phyloP scores from a whole-genome alignment of 2,113 vertebrate genomes.

The Asarcornis scutulata region DNA sequence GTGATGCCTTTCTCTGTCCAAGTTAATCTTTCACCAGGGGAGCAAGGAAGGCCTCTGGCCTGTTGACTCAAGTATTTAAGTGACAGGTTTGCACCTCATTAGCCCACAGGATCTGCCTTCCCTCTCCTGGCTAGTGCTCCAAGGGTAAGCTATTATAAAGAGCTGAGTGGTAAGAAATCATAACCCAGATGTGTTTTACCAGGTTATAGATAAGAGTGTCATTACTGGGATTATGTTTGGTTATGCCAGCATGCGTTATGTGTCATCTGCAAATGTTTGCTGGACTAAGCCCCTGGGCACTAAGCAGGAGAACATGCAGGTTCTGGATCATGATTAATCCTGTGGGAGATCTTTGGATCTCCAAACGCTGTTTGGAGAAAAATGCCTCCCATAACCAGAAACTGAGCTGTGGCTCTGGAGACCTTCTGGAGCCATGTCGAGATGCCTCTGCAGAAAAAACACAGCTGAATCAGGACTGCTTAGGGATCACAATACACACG shows the following conservation, averaged over 20 bases:
- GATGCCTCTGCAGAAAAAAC: neutral
- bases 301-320: neutral
- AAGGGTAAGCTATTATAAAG: neutral
- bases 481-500: fast-evolving
- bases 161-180: neutral
- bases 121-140: neutral
- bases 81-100: neutral
- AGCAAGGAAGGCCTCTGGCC: neutral
- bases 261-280: neutral
- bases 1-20: neutral
- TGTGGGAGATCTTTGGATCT: neutral
- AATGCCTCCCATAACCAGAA: neutral
- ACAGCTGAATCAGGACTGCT: neutral
- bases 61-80: neutral
- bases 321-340: neutral
- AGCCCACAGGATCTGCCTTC: neutral
- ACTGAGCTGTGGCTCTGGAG: neutral
- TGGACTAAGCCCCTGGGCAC: neutral
- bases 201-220: fast-evolving
- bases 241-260: neutral
- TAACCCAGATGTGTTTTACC: neutral
- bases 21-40: neutral
- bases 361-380: neutral
- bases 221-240: neutral
- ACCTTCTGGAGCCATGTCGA: neutral